Evolutionary conservation across 2,888 invertebrate genomes (phyloP).

Genomic region (Physocephala rufipes): DNA sequence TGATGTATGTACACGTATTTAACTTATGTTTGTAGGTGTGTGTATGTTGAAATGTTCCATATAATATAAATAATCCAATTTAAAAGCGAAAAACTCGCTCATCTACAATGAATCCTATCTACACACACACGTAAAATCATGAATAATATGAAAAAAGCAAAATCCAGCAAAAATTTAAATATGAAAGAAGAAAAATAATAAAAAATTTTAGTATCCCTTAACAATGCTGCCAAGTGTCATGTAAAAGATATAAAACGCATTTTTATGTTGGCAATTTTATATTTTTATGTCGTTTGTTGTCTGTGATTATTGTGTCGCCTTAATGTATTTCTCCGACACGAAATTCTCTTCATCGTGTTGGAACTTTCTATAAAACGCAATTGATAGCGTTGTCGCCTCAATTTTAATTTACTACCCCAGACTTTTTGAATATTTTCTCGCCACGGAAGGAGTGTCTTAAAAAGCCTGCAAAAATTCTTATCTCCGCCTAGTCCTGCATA

Average conservation of each 20-base stretch:
- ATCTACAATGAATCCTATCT: not conserved
- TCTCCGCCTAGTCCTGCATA: too few relatives aligned
- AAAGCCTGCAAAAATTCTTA: too few relatives aligned
- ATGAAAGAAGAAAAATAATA: not conserved
- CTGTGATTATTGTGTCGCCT: not conserved
- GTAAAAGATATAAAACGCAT: constrained; percentile 12
- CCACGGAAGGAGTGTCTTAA: too few relatives aligned
- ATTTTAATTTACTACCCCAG: too few relatives aligned
- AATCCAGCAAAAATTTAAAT: constrained; percentile 8
- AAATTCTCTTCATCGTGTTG: too few relatives aligned
- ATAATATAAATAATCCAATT: not conserved
- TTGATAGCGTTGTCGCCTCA: too few relatives aligned
- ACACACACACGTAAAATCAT: not conserved
- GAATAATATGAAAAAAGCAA: not conserved
- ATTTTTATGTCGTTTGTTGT: constrained; percentile 14
- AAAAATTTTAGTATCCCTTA: constrained; percentile 12
- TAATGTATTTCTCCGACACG: not conserved
- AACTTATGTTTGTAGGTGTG: not conserved
- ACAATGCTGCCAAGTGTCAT: constrained; percentile 15
- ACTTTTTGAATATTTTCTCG: too few relatives aligned
- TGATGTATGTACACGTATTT: too few relatives aligned
- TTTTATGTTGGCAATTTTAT: constrained; percentile 23
- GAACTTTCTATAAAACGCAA: too few relatives aligned
- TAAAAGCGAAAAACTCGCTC: constrained; percentile 9
- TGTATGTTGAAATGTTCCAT: not conserved